Evolutionary conservation across 2,113 vertebrate genomes (phyloP).

Genomic region (Mus pahari): DNA sequence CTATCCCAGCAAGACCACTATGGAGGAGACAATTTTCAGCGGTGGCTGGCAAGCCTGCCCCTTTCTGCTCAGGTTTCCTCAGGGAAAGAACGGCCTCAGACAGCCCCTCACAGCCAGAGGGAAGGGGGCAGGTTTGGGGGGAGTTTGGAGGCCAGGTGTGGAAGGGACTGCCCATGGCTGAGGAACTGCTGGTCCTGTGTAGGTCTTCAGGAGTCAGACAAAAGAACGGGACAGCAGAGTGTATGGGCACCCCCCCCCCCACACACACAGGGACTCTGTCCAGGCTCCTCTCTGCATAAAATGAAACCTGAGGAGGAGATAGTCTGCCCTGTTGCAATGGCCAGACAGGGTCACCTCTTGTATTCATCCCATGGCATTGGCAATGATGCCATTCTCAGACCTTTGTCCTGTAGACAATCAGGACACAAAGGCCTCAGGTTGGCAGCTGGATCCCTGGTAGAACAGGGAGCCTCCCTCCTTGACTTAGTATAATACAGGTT

Average conservation of each 20-base stretch:
- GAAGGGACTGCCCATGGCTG: neutral
- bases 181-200: no score
- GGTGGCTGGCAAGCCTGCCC: neutral
- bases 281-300: neutral
- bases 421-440: neutral
- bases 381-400: neutral
- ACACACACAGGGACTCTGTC: neutral
- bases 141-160: neutral
- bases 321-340: neutral
- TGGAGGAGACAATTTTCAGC: neutral
- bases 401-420: no score
- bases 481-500: neutral
- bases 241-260: no score
- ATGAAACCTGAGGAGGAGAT: neutral
- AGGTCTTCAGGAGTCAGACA: neutral
- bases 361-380: accelerated
- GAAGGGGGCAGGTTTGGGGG: neutral
- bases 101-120: neutral
- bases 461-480: neutral
- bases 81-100: neutral
- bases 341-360: no score
- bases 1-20: neutral
- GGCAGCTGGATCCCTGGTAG: neutral
- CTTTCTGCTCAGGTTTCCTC: neutral
- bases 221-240: neutral